Conservation (phyloP, 2,888 invertebrate genomes). For the Drosophila merina region DNA sequence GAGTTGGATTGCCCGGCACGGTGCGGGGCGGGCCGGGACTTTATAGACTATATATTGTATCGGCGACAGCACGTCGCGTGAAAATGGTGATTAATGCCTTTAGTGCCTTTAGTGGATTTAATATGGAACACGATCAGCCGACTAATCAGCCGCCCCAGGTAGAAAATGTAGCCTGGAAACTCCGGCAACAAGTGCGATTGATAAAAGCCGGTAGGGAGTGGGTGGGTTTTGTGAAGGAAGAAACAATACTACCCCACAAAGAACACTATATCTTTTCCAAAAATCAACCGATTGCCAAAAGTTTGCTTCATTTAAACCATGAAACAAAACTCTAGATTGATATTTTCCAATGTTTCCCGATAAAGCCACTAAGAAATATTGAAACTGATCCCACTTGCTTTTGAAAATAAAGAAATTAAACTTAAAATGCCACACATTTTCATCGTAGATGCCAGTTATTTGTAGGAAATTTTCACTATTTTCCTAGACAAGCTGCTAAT, state of each 20-base stretch:
- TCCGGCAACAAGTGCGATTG: constrained; percentile 65
- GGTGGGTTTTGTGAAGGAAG: neutral
- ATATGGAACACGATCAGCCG: constrained; percentile 63
- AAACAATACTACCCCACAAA: too few relatives aligned
- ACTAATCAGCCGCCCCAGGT: constrained; percentile 55
- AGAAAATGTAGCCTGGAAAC: constrained; percentile 55
- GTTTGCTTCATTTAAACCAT: too few relatives aligned
- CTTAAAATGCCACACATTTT: neutral
- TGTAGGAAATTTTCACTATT: constrained; percentile 52
- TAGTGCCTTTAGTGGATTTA: constrained; percentile 72
- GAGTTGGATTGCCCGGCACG: constrained; percentile 30
- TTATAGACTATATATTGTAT: constrained; percentile 7
- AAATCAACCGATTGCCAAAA: too few relatives aligned
- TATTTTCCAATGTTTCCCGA: too few relatives aligned
- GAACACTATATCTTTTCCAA: too few relatives aligned
- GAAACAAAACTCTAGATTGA: too few relatives aligned
- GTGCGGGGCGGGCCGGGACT: constrained; percentile 6
- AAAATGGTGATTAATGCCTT: constrained; percentile 77
- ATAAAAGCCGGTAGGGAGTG: constrained; percentile 48
- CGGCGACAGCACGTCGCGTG: constrained; percentile 68
- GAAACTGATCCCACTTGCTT: neutral
- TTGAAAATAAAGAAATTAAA: neutral
- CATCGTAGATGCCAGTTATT: constrained; percentile 38
- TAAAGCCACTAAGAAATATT: neutral
- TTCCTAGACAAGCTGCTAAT: constrained; percentile 57